A percentile compares a stretch with the other conserved stretches of the same genome.
These are phyloP conservation scores for Trisateles emortualis DNA, from an alignment of 2,888 invertebrate genomes.

Conservation along the genomic window DNA sequence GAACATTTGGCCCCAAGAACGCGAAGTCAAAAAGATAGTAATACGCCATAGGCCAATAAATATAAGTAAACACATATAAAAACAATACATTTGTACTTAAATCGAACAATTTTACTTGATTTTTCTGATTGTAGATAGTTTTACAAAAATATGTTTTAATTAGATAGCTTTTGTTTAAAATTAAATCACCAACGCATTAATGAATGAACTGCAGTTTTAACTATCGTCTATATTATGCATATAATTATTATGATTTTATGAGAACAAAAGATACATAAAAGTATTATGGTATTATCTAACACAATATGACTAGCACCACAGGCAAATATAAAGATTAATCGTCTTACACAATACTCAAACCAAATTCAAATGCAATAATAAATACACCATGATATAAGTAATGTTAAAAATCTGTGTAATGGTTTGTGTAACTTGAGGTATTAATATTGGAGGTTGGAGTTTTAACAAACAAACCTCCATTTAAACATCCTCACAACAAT, in stretches of 20 bases:
- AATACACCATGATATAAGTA: conserved; percentile 30
- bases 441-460: not conserved
- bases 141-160: conserved; percentile 57
- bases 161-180: conserved; percentile 23
- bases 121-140: conserved; percentile 39
- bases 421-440: conserved; percentile 1
- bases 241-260: conserved; percentile 17
- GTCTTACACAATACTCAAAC: conserved; percentile 25
- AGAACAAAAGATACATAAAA: conserved; percentile 7
- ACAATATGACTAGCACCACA: conserved; percentile 64
- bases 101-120: conserved; percentile 29
- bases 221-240: conserved; percentile 21
- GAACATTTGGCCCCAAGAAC: conserved; percentile 54
- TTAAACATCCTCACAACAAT: conserved; percentile 7
- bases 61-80: conserved; percentile 23
- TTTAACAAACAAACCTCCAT: not conserved
- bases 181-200: conserved; percentile 6
- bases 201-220: conserved; percentile 10
- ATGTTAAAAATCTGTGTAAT: conserved; percentile 1
- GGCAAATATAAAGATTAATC: conserved; percentile 46
- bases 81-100: conserved; percentile 48
- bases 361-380: conserved; percentile 49
- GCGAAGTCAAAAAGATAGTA: conserved; percentile 32
- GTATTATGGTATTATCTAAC: conserved; percentile 31
- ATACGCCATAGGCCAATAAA: conserved; percentile 45